A percentile compares a stretch with the other conserved stretches of the same genome.
These are phyloP conservation scores for Campoplex capitator DNA, from an alignment of 2,888 invertebrate genomes.

Conservation along the genomic window DNA sequence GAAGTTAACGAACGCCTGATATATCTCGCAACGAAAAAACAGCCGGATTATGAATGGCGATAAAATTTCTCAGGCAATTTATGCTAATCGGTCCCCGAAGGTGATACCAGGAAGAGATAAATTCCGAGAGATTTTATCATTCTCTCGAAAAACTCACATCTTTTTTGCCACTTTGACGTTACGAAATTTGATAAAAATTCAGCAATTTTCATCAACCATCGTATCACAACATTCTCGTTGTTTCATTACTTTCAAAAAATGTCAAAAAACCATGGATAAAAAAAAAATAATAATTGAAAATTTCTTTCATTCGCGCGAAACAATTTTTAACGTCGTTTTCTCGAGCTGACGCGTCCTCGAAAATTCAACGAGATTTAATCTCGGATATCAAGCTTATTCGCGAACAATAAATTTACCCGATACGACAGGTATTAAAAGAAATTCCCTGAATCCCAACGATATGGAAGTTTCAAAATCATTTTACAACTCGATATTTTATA, in stretches of 20 bases:
- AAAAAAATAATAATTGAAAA: not conserved
- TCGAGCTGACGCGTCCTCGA: too few relatives aligned
- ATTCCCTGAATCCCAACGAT: not conserved
- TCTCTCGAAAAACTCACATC: not conserved
- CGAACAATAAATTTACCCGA: too few relatives aligned
- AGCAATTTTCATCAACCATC: not conserved
- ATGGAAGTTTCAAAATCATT: not conserved
- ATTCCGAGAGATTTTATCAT: not conserved
- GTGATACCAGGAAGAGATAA: conserved; percentile 3
- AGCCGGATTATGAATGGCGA: not conserved
- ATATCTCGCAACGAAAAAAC: not conserved
- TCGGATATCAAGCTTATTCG: too few relatives aligned
- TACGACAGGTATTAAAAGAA: not conserved
- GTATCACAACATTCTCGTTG: not conserved
- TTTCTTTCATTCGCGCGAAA: not conserved
- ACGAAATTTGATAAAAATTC: not conserved
- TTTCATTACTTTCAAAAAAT: not conserved
- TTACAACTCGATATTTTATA: too few relatives aligned
- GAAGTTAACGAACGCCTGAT: not conserved
- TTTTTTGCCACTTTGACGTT: not conserved
- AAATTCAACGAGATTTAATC: too few relatives aligned
- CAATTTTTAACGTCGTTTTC: not conserved
- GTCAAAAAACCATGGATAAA: not conserved
- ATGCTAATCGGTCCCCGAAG: not conserved
- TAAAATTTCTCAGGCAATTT: not conserved